Conservation (phyloP, 2,888 invertebrate species). For the Nemapogon koenigi region DNA sequence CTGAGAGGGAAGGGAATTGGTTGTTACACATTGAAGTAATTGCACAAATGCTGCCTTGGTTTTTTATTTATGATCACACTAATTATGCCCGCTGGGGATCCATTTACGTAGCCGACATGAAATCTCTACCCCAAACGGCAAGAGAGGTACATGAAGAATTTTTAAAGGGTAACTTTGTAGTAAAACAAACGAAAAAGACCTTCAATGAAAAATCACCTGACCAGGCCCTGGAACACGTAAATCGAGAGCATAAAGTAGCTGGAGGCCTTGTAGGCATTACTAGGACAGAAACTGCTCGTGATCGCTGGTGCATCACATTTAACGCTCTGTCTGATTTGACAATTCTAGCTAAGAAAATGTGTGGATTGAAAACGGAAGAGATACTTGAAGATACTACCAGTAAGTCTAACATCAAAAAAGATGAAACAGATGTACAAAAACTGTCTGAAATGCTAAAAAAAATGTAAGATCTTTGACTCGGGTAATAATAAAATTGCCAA, state of each 20-base stretch:
- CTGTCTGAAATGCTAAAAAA: too few species aligned
- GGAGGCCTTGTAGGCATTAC: conserved; percentile 19
- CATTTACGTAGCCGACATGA: conserved; percentile 10
- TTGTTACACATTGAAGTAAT: too few species aligned
- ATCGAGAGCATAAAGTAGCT: conserved; percentile 19
- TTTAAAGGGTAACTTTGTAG: conserved; percentile 12
- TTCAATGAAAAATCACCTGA: conserved; percentile 20
- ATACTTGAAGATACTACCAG: too few species aligned
- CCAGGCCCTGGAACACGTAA: conserved; percentile 21
- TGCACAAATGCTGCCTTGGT: conserved; percentile 10
- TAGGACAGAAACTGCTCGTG: conserved; percentile 15
- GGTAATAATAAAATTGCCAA: too few species aligned
- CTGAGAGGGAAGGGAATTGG: too few species aligned
- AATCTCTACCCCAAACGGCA: conserved; percentile 10
- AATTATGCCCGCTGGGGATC: conserved; percentile 9
- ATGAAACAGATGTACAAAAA: too few species aligned
- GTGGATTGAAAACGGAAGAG: too few species aligned
- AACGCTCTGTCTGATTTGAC: too few species aligned
- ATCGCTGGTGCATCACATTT: too few species aligned
- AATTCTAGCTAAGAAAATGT: too few species aligned
- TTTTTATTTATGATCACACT: conserved; percentile 10
- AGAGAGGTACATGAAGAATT: conserved; percentile 13
- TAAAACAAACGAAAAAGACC: conserved; percentile 15
- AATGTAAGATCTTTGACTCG: too few species aligned
- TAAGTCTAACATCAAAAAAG: too few species aligned